phyloP scores from a whole-genome alignment of 2,888 invertebrate genomes.

The Drosophila cracens region DNA sequence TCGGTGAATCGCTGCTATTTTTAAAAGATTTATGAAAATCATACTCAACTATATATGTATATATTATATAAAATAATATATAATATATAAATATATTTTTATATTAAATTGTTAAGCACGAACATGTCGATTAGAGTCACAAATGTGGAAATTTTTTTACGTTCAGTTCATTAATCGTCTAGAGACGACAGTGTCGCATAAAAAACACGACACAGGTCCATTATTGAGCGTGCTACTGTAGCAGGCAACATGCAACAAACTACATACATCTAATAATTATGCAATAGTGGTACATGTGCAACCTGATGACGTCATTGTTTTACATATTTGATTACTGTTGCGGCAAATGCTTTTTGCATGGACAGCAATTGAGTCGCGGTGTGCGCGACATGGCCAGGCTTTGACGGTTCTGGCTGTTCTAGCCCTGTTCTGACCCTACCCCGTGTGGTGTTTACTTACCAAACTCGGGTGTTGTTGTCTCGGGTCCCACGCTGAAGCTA shows the following conservation, averaged over 20 bases:
- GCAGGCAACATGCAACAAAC: neutral
- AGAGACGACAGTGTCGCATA: neutral
- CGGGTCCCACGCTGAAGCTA: constrained; percentile 83
- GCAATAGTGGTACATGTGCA: constrained; percentile 42
- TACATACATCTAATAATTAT: constrained; percentile 30
- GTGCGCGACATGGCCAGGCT: constrained; percentile 17
- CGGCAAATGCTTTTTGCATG: constrained; percentile 34
- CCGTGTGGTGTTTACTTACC: constrained; percentile 79
- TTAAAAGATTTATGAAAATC: neutral
- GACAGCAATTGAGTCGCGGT: constrained; percentile 10
- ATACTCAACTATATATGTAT: too few relatives aligned
- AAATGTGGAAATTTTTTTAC: neutral
- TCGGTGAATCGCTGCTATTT: neutral
- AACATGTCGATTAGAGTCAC: neutral
- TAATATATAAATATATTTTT: neutral
- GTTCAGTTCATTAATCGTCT: neutral
- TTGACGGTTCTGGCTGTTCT: neutral
- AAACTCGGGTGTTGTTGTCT: constrained; percentile 85
- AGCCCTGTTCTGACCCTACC: neutral
- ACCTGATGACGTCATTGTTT: constrained; percentile 49
- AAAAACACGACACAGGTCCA: constrained; percentile 6
- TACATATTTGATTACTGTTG: constrained; percentile 45
- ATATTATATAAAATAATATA: too few relatives aligned
- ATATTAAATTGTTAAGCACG: neutral
- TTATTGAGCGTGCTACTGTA: constrained; percentile 4